These are phyloP conservation scores for Lithosia quadra DNA, from an alignment of 2,888 invertebrate species.

Conservation along the genomic window DNA sequence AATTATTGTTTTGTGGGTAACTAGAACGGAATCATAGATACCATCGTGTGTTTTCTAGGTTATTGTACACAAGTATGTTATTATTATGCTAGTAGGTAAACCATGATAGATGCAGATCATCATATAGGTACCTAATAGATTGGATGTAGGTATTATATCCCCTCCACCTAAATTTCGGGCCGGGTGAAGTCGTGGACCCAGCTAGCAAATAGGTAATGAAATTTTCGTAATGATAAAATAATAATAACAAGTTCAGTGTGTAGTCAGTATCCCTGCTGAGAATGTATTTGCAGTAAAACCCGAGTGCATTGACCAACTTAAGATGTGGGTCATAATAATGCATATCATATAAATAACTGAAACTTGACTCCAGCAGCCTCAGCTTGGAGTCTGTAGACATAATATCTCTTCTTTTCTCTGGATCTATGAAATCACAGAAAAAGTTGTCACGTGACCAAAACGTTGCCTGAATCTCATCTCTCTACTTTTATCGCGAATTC, in stretches of 20 bases:
- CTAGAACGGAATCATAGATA: constrained; percentile 75
- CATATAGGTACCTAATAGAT: too few species aligned
- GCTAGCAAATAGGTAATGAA: too few species aligned
- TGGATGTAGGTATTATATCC: too few species aligned
- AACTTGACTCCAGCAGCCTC: too few species aligned
- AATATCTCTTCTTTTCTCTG: too few species aligned
- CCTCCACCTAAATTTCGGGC: too few species aligned
- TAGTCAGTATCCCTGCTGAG: constrained; percentile 1
- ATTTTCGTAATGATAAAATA: background rate
- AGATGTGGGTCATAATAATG: background rate
- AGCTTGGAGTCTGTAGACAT: too few species aligned
- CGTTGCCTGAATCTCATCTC: too few species aligned
- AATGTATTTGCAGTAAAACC: background rate
- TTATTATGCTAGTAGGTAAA: background rate
- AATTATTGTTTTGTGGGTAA: constrained; percentile 80
- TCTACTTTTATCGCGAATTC: too few species aligned
- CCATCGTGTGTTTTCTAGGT: background rate
- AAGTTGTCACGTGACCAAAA: too few species aligned
- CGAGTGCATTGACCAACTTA: background rate
- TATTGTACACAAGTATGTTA: background rate
- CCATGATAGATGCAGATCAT: background rate
- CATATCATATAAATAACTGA: background rate
- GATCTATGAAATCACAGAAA: too few species aligned
- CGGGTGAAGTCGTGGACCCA: too few species aligned
- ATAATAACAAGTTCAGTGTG: background rate